phyloP scores from a whole-genome alignment of 2,888 invertebrate genomes.

The Lasioglossum figueresi region DNA sequence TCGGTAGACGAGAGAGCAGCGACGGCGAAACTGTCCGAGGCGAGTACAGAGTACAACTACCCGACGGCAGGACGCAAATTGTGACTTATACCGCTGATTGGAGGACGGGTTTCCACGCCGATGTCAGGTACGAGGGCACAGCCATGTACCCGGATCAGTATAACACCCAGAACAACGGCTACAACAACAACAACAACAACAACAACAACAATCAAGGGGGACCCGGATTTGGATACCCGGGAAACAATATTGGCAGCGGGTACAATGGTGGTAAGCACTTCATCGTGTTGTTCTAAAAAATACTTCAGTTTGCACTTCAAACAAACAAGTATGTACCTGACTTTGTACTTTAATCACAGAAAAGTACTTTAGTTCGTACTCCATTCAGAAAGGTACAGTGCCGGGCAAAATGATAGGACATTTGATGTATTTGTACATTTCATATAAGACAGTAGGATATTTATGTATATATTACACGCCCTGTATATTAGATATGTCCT shows the following conservation, averaged over 20 bases:
- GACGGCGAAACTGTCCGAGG: conserved; percentile 89
- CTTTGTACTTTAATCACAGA: too few relatives aligned
- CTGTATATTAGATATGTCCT: too few relatives aligned
- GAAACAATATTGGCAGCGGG: conserved; percentile 63
- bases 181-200: conserved; percentile 71
- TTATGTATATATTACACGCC: too few relatives aligned
- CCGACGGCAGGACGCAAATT: conserved; percentile 88
- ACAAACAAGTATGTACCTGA: too few relatives aligned
- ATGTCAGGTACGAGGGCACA: conserved; percentile 90
- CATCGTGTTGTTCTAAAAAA: not conserved
- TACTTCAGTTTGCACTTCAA: too few relatives aligned
- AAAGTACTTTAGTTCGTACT: too few relatives aligned
- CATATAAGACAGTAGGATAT: too few relatives aligned
- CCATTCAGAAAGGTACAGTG: too few relatives aligned
- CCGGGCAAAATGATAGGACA: too few relatives aligned
- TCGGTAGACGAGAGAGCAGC: conserved; percentile 88
- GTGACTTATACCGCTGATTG: conserved; percentile 92
- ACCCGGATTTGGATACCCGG: conserved; percentile 66
- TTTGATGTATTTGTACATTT: too few relatives aligned
- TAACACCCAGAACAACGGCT: conserved; percentile 79
- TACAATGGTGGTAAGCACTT: conserved; percentile 65
- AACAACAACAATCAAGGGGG: conserved; percentile 65
- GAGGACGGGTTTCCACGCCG: conserved; percentile 92
- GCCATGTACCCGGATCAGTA: conserved; percentile 88
- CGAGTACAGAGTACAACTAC: conserved; percentile 87